Evolutionary conservation across 2,113 vertebrate species (phyloP), one percentile per base, ranked within the genome.

Genomic region (Vidua chalybeata): DNA sequence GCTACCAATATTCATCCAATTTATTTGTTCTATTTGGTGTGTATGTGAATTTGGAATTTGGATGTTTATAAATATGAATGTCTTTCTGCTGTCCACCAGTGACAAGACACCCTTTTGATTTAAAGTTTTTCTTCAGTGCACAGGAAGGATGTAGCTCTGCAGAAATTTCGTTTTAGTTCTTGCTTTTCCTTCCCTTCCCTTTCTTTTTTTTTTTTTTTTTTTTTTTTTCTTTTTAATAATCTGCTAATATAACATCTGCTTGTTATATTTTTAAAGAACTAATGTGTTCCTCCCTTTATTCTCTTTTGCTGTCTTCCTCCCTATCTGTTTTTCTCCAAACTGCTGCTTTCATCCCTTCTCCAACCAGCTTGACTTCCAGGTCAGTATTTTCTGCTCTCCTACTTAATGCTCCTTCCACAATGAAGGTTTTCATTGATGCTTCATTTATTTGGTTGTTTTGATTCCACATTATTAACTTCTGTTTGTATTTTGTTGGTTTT

Each of bases 291-390:
- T 97, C 90, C 97, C 96, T 98, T 98, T 98, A 97, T 98, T 98
- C 97, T 97, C 96, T 98, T 97, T 94, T 97, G 95, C 93, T 96
- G 92, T 97, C 91, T 96, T 91, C 59, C 73, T 95, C 94, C 94
- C 90, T 98, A 96, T 97, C 96, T 89, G 97, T 97, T 98, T 96
- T 96, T 93, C 94, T 98, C 96, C 97, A 98, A 97, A 95, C 71
- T 93, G 97, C 97, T 96, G 97, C 96, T 98, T 97, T 97, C 98
- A 97, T 94, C 96, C 97, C 94, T 98, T 90, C 98, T 97, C 87
- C 98, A 98, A 98, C 94, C 98, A 99, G 99, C 98, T 98, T 99
- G 98, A 98, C 98, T 97, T 98, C 99, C 95, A 99, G 99, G 99
- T 99, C 96, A 98, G 98, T 98, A 98, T 95, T 96, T 97, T 95